Percentiles rank a stretch among this genome's conserved stretches.
Evolutionary conservation across 2,888 invertebrate genomes (phyloP).

Genomic region (Apamea epomidion): DNA sequence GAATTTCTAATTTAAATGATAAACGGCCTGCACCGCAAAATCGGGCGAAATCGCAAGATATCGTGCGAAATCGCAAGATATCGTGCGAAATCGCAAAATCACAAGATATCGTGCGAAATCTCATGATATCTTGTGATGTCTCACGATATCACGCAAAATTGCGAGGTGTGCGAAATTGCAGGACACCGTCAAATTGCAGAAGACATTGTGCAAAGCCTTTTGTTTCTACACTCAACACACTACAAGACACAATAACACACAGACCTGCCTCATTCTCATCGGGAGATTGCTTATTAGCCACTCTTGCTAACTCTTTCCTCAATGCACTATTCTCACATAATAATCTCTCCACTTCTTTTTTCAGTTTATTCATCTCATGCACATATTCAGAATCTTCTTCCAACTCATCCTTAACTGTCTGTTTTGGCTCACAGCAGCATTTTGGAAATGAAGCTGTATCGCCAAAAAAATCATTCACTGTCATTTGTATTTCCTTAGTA

Average conservation of each 20-base stretch:
- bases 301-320: constrained; percentile 77
- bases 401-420: constrained; percentile 25
- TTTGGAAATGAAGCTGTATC: constrained; percentile 67
- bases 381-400: constrained; percentile 52
- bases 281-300: constrained; percentile 56
- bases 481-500: constrained; percentile 53
- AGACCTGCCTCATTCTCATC: constrained; percentile 65
- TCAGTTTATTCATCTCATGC: constrained; percentile 73
- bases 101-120: neutral
- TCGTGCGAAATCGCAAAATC: neutral
- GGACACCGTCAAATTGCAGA: neutral
- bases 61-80: no score
- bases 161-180: neutral
- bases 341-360: constrained; percentile 75
- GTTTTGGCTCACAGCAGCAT: constrained; percentile 36
- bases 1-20: no score
- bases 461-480: constrained; percentile 69
- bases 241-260: constrained; percentile 61
- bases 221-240: constrained; percentile 32
- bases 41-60: no score
- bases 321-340: constrained; percentile 78
- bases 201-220: no score
- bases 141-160: neutral
- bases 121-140: neutral
- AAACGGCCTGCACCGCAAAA: no score